Percentiles rank a stretch among this genome's conserved stretches.
Evolutionary conservation across 2,888 invertebrate genomes (phyloP).

Genomic region (Lycia hirtaria): DNA sequence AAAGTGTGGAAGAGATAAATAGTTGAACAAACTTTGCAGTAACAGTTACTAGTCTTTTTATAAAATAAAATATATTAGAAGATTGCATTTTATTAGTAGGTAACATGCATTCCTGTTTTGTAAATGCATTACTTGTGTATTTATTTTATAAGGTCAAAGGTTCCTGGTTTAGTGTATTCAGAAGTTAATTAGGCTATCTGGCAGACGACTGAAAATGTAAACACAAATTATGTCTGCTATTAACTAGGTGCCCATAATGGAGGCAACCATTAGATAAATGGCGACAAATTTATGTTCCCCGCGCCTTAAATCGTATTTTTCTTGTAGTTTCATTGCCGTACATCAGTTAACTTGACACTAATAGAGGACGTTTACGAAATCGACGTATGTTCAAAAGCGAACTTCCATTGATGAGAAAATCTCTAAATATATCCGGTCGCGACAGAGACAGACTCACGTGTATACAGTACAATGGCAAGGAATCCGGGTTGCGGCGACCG

Average conservation of each 20-base stretch:
- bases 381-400: constrained; percentile 15
- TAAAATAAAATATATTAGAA: no score
- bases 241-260: constrained; percentile 36
- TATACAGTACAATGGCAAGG: constrained; percentile 50
- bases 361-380: background rate
- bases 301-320: constrained; percentile 12
- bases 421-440: constrained; percentile 40
- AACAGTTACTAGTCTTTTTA: no score
- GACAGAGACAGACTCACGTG: constrained; percentile 62
- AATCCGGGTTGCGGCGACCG: constrained; percentile 61
- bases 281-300: constrained; percentile 12
- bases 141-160: background rate
- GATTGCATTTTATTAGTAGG: no score
- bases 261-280: constrained; percentile 27
- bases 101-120: background rate
- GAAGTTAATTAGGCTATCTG: constrained; percentile 16
- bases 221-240: constrained; percentile 33
- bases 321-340: constrained; percentile 6
- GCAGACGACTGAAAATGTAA: constrained; percentile 35
- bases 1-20: no score
- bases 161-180: constrained; percentile 1
- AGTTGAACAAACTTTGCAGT: no score
- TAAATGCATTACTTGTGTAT: background rate
- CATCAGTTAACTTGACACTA: constrained; percentile 9
- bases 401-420: constrained; percentile 35